Evolutionary conservation across 2,113 vertebrate genomes (phyloP).

Genomic region (crab-eating macaque (Macaca fascicularis)): DNA sequence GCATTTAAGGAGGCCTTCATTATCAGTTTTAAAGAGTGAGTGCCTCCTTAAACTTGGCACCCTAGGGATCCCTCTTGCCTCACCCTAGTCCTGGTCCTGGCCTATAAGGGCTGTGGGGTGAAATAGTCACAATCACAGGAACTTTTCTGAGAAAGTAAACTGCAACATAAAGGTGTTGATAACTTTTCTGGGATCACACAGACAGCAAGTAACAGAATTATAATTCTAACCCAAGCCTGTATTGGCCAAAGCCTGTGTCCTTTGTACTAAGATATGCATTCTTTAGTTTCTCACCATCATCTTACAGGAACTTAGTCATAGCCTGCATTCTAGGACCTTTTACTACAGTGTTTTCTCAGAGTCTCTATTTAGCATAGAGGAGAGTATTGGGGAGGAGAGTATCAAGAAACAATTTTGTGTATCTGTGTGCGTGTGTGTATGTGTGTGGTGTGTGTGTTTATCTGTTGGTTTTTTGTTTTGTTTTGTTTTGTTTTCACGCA

Average conservation of each 20-base stretch:
- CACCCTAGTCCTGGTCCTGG: neutral
- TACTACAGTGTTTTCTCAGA: neutral
- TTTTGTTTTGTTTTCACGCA: too few species aligned
- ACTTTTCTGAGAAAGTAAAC: neutral
- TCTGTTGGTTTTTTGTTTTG: too few species aligned
- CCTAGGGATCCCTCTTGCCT: neutral
- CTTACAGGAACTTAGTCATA: neutral
- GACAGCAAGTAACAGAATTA: neutral
- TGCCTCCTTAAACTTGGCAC: neutral
- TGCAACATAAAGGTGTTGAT: neutral
- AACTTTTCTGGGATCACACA: neutral
- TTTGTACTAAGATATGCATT: neutral
- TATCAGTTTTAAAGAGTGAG: neutral
- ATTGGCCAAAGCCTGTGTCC: neutral
- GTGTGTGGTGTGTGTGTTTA: too few species aligned
- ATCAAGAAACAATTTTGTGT: too few species aligned
- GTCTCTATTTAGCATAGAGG: neutral
- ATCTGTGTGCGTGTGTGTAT: too few species aligned
- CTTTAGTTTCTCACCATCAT: neutral
- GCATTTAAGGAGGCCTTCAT: neutral
- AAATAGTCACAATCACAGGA: neutral
- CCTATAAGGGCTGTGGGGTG: neutral
- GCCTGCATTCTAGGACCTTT: neutral
- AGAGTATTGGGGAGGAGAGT: neutral
- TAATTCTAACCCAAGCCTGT: neutral